phyloP scores from a whole-genome alignment of 2,113 vertebrate genomes.

The Gila orcuttii region DNA sequence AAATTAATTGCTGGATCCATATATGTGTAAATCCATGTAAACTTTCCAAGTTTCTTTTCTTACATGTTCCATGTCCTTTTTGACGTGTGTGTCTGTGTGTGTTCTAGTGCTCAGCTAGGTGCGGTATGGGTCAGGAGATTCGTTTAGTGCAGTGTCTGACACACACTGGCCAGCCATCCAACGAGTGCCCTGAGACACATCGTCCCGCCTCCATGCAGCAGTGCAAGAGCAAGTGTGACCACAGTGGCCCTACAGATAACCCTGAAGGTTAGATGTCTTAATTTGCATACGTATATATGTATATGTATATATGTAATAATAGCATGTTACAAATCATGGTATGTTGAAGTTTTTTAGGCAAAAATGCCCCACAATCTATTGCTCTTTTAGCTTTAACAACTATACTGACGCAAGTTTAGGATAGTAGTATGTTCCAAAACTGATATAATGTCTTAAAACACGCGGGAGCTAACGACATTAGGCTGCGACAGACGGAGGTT shows the following conservation, averaged over 20 bases:
- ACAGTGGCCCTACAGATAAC: slow-evolving; percentile 82
- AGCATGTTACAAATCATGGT: not conserved
- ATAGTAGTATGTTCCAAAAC: not conserved
- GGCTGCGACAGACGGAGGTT: no score
- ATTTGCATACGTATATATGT: no score
- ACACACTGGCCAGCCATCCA: slow-evolving; percentile 84
- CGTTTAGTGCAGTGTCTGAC: slow-evolving; percentile 88
- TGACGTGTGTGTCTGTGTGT: slow-evolving; percentile 9
- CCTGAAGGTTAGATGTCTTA: slow-evolving; percentile 84
- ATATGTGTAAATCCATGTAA: not conserved
- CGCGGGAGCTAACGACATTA: no score
- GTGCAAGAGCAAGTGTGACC: slow-evolving; percentile 92
- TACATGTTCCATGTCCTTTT: not conserved
- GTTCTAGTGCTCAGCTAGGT: slow-evolving; percentile 88
- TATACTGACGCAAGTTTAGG: not conserved
- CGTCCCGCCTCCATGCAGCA: slow-evolving; percentile 86
- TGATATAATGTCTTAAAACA: no score
- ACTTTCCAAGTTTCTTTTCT: not conserved
- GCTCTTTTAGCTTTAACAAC: not conserved
- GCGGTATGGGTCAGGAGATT: slow-evolving; percentile 90
- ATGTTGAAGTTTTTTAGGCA: not conserved
- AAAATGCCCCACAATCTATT: not conserved
- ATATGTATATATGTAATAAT: not conserved
- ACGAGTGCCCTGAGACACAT: slow-evolving; percentile 85
- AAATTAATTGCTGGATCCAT: not conserved